A percentile compares a stretch with the other conserved stretches of the same genome.
Evolutionary conservation across 1,140 invertebrate species (phyloP).

Genomic region (Drosophila erecta): DNA sequence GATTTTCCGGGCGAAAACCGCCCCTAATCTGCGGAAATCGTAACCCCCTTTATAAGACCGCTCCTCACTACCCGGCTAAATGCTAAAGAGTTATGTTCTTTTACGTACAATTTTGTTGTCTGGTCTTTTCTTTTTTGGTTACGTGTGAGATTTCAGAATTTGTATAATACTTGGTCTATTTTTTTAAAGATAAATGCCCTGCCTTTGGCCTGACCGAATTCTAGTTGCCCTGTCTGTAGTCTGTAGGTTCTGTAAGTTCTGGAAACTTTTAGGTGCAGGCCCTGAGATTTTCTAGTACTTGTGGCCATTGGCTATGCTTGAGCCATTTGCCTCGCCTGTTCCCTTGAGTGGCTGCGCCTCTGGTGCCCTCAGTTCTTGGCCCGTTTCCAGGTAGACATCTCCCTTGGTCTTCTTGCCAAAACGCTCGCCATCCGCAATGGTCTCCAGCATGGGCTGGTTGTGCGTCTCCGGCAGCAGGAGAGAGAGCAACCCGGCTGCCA

Average conservation of each 20-base stretch:
- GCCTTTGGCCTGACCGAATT: constrained; percentile 26
- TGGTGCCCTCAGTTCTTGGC: constrained; percentile 39
- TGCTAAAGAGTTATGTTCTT: constrained; percentile 26
- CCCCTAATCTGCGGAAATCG: constrained; percentile 11
- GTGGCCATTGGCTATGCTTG: constrained; percentile 39
- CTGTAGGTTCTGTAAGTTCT: background rate
- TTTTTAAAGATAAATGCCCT: constrained; percentile 37
- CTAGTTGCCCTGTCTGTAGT: constrained; percentile 14
- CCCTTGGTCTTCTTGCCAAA: constrained; percentile 86
- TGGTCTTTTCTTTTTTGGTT: constrained; percentile 59
- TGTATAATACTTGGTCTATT: constrained; percentile 74
- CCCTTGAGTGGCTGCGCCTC: constrained; percentile 64
- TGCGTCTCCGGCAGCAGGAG: constrained; percentile 91
- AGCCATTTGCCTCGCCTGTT: constrained; percentile 21
- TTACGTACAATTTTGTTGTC: constrained; percentile 12
- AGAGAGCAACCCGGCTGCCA: constrained; percentile 88
- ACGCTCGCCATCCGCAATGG: constrained; percentile 89
- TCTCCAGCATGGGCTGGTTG: constrained; percentile 90
- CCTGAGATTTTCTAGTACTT: constrained; percentile 39
- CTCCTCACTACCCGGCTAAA: constrained; percentile 30
- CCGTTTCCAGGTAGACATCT: constrained; percentile 61
- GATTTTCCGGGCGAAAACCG: background rate
- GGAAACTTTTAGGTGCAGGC: constrained; percentile 1
- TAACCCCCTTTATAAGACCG: background rate
- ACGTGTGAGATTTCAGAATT: constrained; percentile 66